Conservation (phyloP, 2,113 vertebrate species). For the Diglossa brunneiventris region DNA sequence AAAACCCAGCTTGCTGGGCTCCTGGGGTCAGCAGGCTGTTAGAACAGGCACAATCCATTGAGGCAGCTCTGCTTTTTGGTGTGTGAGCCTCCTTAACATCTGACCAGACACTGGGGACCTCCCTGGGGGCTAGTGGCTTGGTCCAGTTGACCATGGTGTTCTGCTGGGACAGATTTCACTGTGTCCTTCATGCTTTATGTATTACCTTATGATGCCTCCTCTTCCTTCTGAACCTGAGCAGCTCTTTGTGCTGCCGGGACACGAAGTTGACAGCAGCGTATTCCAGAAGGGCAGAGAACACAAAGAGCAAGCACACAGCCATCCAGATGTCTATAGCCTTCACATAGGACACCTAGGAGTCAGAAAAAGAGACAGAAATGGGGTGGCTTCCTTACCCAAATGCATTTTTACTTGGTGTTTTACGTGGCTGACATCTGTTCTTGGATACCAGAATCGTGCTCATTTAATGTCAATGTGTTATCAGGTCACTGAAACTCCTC, state of each 20-base stretch:
- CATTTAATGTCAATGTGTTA: not conserved
- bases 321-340: conserved; percentile 99
- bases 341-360: conserved; percentile 91
- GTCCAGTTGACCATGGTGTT: not conserved
- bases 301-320: conserved; percentile 96
- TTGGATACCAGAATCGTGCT: not conserved
- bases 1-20: not conserved
- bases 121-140: not conserved
- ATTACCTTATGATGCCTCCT: conserved; percentile 95
- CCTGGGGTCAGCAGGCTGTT: not conserved
- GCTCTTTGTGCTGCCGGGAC: conserved; percentile 98
- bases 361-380: not conserved
- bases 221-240: conserved; percentile 95
- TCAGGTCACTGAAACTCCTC: not conserved
- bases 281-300: conserved; percentile 96
- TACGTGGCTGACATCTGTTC: not conserved
- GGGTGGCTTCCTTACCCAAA: not conserved
- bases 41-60: not conserved
- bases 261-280: conserved; percentile 98
- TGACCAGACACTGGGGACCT: not conserved
- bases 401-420: not conserved
- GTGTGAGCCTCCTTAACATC: not conserved
- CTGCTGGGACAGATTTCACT: not conserved
- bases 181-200: conserved; percentile 19
- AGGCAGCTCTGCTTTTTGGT: not conserved